Evolutionary conservation across 2,888 invertebrate species (phyloP).

Genomic region (Tridacna gigas): DNA sequence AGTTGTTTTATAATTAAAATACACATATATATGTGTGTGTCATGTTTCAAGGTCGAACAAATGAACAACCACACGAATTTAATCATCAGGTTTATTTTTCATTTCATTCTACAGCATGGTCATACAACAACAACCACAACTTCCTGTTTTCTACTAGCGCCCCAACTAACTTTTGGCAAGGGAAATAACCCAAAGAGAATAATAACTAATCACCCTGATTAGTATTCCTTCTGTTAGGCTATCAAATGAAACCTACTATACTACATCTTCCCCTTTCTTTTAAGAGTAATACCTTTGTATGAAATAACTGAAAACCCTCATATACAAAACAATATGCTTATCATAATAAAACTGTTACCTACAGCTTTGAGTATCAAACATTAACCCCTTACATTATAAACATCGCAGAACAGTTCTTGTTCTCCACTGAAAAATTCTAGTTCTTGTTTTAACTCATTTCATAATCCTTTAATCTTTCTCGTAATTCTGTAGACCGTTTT

Average conservation of each 20-base stretch:
- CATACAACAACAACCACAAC: no score
- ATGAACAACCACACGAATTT: no score
- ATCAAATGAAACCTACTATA: neutral
- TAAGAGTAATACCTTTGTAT: neutral
- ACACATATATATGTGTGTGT: no score
- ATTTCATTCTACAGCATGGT: no score
- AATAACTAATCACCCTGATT: no score
- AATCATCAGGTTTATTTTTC: no score
- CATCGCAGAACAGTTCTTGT: neutral
- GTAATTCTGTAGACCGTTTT: neutral
- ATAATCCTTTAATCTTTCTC: conserved; percentile 3
- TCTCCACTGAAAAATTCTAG: neutral
- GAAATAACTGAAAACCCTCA: neutral
- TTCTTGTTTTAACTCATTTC: neutral
- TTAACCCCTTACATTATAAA: neutral
- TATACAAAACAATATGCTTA: neutral
- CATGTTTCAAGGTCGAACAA: no score
- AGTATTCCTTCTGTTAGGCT: no score
- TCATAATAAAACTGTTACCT: neutral
- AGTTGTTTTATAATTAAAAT: no score
- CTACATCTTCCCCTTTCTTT: conserved; percentile 6
- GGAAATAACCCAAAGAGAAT: no score
- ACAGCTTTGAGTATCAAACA: neutral
- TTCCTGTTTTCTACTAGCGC: no score
- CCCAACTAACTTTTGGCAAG: no score